Conservation (phyloP, 2,888 invertebrate species). For the Pristionchus entomophagus region DNA sequence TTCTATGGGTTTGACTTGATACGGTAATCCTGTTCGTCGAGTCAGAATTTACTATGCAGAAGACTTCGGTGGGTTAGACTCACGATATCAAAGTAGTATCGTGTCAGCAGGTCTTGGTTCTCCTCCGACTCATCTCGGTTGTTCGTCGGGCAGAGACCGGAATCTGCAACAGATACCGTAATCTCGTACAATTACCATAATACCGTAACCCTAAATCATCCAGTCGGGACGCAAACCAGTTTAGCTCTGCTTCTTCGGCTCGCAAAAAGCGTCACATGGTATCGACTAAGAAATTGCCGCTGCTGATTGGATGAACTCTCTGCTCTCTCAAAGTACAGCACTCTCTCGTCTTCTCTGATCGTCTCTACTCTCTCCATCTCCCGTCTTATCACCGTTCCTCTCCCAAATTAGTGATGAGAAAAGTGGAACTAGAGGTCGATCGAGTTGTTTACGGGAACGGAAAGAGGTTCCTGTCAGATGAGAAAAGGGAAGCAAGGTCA, state of each 20-base stretch:
- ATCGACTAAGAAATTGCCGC: neutral
- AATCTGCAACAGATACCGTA: slow-evolving; percentile 54
- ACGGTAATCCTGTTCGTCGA: neutral
- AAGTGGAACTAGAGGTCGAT: slow-evolving; percentile 30
- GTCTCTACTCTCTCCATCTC: neutral
- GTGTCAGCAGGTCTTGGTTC: slow-evolving; percentile 54
- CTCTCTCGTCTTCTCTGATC: neutral
- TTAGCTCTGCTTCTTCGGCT: neutral
- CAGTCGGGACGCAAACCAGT: neutral
- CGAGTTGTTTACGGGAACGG: too few species aligned
- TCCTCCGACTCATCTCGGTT: slow-evolving; percentile 53
- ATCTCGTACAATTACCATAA: neutral
- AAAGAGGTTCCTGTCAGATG: too few species aligned
- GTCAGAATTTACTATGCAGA: too few species aligned
- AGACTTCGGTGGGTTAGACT: too few species aligned
- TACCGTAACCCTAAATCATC: neutral
- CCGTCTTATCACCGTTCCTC: neutral
- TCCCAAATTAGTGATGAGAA: slow-evolving; percentile 8
- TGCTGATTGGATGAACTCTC: neutral
- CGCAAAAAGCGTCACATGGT: neutral
- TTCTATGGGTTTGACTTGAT: neutral
- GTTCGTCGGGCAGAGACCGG: slow-evolving; percentile 59
- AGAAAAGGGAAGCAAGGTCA: too few species aligned
- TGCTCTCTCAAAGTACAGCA: slow-evolving; percentile 1
- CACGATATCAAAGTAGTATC: slow-evolving; percentile 61